phyloP scores from a whole-genome alignment of 2,113 vertebrate species.

The Chamaetylas fuelleborni region DNA sequence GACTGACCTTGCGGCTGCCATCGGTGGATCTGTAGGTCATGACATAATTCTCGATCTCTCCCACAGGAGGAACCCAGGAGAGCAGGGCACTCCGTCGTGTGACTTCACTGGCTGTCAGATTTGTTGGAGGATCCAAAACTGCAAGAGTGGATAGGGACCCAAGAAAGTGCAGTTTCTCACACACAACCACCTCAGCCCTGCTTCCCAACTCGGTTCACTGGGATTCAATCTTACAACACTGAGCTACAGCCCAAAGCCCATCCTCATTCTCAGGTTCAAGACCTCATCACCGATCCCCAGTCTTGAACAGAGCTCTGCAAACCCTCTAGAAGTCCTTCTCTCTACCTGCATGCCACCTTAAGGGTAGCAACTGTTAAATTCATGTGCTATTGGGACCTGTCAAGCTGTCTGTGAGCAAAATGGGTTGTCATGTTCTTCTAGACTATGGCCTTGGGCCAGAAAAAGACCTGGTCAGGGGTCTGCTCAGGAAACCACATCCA shows the following conservation, averaged over 20 bases:
- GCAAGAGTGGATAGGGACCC: neutral
- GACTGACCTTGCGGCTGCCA: constrained; percentile 87
- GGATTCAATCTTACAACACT: neutral
- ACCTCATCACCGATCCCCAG: neutral
- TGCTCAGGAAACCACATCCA: neutral
- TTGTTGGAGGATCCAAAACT: constrained; percentile 92
- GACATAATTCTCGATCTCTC: constrained; percentile 94
- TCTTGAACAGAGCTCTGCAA: neutral
- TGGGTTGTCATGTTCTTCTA: neutral
- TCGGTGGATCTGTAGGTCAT: constrained; percentile 88
- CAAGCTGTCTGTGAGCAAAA: neutral
- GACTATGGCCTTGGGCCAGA: neutral
- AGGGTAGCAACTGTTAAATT: neutral
- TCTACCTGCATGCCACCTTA: neutral
- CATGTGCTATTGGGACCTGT: neutral
- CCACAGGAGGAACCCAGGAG: constrained; percentile 90
- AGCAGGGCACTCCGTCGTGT: constrained; percentile 90
- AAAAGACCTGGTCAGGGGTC: neutral
- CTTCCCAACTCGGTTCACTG: neutral
- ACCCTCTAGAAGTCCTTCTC: neutral
- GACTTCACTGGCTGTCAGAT: constrained; percentile 91
- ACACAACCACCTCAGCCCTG: neutral
- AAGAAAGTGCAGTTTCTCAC: neutral
- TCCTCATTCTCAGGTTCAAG: neutral
- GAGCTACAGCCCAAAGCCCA: neutral